Evolutionary conservation across 1,140 invertebrate genomes (phyloP), one percentile per base, ranked within the genome.

Genomic region (Agrilus planipennis): DNA sequence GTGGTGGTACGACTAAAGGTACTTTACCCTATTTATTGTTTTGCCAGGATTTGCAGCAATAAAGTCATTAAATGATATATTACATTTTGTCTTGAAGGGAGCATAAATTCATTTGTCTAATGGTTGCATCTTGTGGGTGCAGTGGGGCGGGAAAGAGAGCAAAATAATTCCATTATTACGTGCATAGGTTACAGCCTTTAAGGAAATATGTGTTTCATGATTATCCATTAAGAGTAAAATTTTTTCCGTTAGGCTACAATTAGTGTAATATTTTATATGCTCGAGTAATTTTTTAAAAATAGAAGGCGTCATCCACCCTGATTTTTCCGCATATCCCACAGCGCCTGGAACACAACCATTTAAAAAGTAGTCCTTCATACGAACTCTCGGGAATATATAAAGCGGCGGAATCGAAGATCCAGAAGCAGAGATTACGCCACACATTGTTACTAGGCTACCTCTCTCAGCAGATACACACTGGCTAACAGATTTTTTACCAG

Each of bases 201-300:
- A 34, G 34, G 19, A 41, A 21, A 54, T 20, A 45, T 65, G 63
- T 15, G 50, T 58, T 36, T 55, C 52, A 38, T 65, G 57, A 25
- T 62, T 64, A 42, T 68, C 60, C 22, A 55, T 34, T 4, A 68
- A 31, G 0, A 65, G 34, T 12, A 69, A 41, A 44, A 58, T 54
- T 16, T 53, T 55, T 20, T 56, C 51, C 27, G 50, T 44, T 29
- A 48, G 51, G 34, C 39, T 48, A 44, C 54, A 44, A 55, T 57
- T 17, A 5, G 53, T 51, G 42, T 58, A 41, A 21, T 48, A 47
- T 27, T 60, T 36, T 42, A 65, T 63, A 48, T 65, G 61, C 35
- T 60, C 35, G 16, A 67, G 42, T 39, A 62, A 59, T 34, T 46
- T 31, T 19, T 61, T 18, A 57, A 70, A 71, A 1, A 39, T 23